Base-by-base conservation (phyloP, 1,140 invertebrate genomes). In the Macrosteles quadrilineatus region DNA sequence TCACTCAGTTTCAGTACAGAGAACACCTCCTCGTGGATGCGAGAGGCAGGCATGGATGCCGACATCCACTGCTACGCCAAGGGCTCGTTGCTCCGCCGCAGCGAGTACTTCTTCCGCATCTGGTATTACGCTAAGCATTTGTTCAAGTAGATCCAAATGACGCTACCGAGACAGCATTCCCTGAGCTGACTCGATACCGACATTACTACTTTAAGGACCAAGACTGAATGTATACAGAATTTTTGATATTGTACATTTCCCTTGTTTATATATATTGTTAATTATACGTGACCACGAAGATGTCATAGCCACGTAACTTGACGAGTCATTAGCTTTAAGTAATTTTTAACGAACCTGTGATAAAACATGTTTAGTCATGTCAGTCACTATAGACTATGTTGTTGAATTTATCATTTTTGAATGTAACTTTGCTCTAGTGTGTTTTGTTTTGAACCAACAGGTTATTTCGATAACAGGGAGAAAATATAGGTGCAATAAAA, bases 51-150 rank as follows among this genome's bases (percentile, higher is more conserved):
- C 73, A 95, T 96, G 92, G 94, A 96, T 79, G 94, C 94, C 0
- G 93, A 96, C 75, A 96, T 97, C 73, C 87, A 89, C 71, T 92
- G 91, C 30, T 96, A 96, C 80, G 91, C 94, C 0, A 87, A 91
- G 71, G 90, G 90, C 45, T 89, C 89, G 64, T 83, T 96, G 19
- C 83, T 95, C 11, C 85, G 91, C 71, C 87, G 89, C 76, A 93
- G 95, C 77, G 95, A 97, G 83, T 97, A 97, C 83, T 97, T 96
- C 88, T 97, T 97, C 88, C 87, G 91, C 71, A 92, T 97, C 80
- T 95, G 92, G 91, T 89, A 90, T 80, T 91, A 93, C 75, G 91
- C 91, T 64, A 90, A 90, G 74, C 88, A 92, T 79, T 83, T 94
- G 43, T 94, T 94, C 81, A 87, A 91, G 81, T 90, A 87, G 85